phyloP scores from a whole-genome alignment of 2,888 invertebrate species.

The Caenorhabditis sinica region DNA sequence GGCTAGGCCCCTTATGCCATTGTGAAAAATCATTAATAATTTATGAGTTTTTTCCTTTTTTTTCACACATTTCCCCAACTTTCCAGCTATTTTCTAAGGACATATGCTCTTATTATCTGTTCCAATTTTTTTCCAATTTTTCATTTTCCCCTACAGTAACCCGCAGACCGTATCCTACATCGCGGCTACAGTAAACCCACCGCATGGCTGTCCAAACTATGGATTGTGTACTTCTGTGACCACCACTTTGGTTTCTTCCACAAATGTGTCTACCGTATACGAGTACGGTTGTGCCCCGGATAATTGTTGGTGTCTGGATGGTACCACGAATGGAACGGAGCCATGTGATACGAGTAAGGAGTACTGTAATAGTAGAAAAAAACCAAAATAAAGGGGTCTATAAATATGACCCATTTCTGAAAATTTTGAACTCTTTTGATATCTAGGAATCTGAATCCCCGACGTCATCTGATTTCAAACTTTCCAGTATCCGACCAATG shows the following conservation, averaged over 20 bases:
- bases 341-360: constrained; percentile 57
- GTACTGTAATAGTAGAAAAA: neutral
- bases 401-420: too few relatives aligned
- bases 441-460: too few relatives aligned
- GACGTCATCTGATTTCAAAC: too few relatives aligned
- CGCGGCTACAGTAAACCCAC: constrained; percentile 38
- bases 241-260: constrained; percentile 30
- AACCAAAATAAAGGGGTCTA: too few relatives aligned
- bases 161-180: constrained; percentile 31
- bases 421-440: too few relatives aligned
- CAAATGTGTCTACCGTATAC: constrained; percentile 39
- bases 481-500: constrained; percentile 39
- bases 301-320: constrained; percentile 59
- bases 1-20: neutral
- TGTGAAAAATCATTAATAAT: constrained; percentile 1
- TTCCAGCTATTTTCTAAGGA: neutral
- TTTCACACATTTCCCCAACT: neutral
- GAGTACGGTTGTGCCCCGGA: constrained; percentile 43
- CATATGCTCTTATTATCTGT: neutral
- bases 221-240: constrained; percentile 50
- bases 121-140: neutral
- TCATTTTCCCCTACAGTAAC: constrained; percentile 4
- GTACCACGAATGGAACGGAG: constrained; percentile 36
- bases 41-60: neutral
- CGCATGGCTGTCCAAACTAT: constrained; percentile 63